Percentiles rank a stretch among this genome's conserved stretches.
Evolutionary conservation across 2,888 invertebrate species (phyloP).

Genomic region (Loripinus fragilis): DNA sequence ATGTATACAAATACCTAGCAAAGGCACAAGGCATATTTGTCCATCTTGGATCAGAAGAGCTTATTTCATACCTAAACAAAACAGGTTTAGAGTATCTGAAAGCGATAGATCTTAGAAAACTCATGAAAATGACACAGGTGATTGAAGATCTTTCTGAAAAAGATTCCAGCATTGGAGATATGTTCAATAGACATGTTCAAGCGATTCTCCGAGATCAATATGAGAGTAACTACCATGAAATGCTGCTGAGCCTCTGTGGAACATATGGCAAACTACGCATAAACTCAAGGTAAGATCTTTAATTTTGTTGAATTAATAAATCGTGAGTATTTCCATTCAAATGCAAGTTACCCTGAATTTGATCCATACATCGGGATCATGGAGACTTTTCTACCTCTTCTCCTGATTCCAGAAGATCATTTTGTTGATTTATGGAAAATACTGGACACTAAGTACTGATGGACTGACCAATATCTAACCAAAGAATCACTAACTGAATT

Average conservation of each 20-base stretch:
- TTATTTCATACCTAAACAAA: background rate
- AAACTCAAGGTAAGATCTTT: constrained; percentile 1
- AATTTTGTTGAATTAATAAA: too few species aligned
- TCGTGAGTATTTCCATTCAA: too few species aligned
- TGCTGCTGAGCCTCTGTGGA: background rate
- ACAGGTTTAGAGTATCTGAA: background rate
- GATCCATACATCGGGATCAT: too few species aligned
- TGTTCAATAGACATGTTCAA: background rate
- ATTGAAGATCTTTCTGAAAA: background rate
- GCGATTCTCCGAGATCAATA: background rate
- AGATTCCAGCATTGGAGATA: background rate
- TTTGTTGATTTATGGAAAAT: too few species aligned
- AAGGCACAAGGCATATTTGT: background rate
- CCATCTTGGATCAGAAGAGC: background rate
- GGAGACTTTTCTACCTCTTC: too few species aligned
- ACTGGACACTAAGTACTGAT: too few species aligned
- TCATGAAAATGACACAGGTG: constrained; percentile 4
- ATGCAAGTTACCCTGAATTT: too few species aligned
- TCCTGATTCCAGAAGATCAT: too few species aligned
- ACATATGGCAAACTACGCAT: background rate
- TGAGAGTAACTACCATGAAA: background rate
- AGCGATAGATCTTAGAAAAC: background rate
- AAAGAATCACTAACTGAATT: too few species aligned
- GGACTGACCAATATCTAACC: too few species aligned
- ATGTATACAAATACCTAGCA: background rate